phyloP scores from a whole-genome alignment of 2,113 vertebrate genomes.

The Etheostoma cragini region DNA sequence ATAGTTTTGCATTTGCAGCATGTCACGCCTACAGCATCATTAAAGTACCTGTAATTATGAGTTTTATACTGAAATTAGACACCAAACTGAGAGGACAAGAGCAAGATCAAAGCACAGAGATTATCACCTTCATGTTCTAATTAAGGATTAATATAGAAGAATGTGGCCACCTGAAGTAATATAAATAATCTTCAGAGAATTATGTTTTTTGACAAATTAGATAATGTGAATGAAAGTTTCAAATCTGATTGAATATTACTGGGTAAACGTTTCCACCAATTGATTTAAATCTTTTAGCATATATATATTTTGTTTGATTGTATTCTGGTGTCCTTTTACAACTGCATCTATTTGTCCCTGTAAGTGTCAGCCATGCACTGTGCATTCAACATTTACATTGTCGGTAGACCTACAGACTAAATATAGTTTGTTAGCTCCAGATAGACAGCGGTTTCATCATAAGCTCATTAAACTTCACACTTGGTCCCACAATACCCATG shows the following conservation, averaged over 20 bases:
- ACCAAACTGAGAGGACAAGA: neutral
- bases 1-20: conserved; percentile 1
- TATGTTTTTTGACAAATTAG: neutral
- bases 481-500: conserved; percentile 19
- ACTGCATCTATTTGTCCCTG: conserved; percentile 29
- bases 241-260: neutral
- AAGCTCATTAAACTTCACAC: conserved; percentile 31
- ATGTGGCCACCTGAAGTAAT: neutral
- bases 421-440: conserved; percentile 24
- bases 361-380: conserved; percentile 8
- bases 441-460: conserved; percentile 32
- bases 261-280: neutral
- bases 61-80: neutral
- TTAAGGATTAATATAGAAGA: neutral
- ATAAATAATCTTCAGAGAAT: neutral
- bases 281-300: neutral
- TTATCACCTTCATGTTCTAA: neutral
- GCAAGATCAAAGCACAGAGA: neutral
- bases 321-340: neutral
- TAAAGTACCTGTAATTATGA: conserved; percentile 10
- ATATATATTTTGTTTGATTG: neutral
- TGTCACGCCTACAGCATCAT: conserved; percentile 5
- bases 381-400: conserved; percentile 26
- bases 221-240: neutral
- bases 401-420: conserved; percentile 15